Percentiles rank a stretch among this genome's conserved stretches.
phyloP scores from a whole-genome alignment of 1,140 invertebrate genomes.

The Micrasema longulum region DNA sequence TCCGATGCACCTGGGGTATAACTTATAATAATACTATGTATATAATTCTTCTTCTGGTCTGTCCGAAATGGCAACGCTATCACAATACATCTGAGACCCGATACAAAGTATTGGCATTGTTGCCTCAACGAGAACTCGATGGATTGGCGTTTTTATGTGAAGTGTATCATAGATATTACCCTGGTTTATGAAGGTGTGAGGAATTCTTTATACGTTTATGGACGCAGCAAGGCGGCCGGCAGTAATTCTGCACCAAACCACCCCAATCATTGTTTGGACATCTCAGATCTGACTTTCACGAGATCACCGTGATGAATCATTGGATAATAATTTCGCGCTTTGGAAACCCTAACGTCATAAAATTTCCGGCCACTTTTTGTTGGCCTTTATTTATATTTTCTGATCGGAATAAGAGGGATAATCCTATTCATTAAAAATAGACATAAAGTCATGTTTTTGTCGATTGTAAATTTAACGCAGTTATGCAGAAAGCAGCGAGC shows the following conservation, averaged over 20 bases:
- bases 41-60: too few relatives aligned
- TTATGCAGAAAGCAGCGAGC: too few relatives aligned
- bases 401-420: background rate
- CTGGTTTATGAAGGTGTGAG: conserved; percentile 36
- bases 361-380: background rate
- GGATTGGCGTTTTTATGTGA: conserved; percentile 35
- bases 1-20: too few relatives aligned
- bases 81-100: too few relatives aligned
- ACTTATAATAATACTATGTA: too few relatives aligned
- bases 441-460: background rate
- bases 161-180: conserved; percentile 39
- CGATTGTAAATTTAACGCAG: too few relatives aligned
- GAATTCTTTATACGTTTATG: conserved; percentile 10
- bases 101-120: conserved; percentile 18
- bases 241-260: conserved; percentile 3
- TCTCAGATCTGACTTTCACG: conserved; percentile 21
- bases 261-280: background rate
- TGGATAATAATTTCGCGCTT: conserved; percentile 21
- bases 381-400: background rate
- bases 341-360: background rate
- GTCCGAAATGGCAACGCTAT: too few relatives aligned
- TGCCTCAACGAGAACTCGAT: conserved; percentile 11
- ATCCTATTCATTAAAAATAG: background rate
- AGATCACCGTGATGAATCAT: conserved; percentile 17
- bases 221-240: background rate